A percentile compares a stretch with the other conserved stretches of the same genome.
Conservation (phyloP, 2,797 vertebrate species). For the Leptoclinus maculatus region DNA sequence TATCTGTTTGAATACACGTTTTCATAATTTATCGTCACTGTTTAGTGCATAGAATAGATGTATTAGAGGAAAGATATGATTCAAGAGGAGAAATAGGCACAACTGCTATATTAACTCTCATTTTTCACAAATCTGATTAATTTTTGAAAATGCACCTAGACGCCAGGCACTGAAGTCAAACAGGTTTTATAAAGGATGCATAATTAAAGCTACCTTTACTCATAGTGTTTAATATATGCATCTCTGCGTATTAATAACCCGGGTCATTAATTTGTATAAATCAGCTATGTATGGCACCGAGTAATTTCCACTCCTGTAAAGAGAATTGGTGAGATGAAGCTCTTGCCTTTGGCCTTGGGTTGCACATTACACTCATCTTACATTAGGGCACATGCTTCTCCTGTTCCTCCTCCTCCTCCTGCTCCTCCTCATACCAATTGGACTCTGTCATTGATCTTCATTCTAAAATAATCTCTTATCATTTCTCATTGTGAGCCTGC, state of each 20-base stretch:
- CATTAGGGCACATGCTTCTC: constrained; percentile 66
- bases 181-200: constrained; percentile 83
- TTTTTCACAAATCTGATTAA: constrained; percentile 67
- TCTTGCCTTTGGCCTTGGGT: constrained; percentile 81
- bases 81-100: constrained; percentile 31
- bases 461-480: constrained; percentile 86
- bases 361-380: constrained; percentile 77
- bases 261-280: constrained; percentile 83
- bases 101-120: constrained; percentile 46
- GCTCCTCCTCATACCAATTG: constrained; percentile 73
- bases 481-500: constrained; percentile 81
- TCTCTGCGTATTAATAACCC: constrained; percentile 82
- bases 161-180: constrained; percentile 71
- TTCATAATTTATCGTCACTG: constrained; percentile 26
- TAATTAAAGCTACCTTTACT: constrained; percentile 86
- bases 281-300: constrained; percentile 78
- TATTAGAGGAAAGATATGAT: constrained; percentile 41
- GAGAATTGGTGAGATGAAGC: constrained; percentile 79
- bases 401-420: constrained; percentile 57
- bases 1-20: constrained; percentile 29
- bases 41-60: constrained; percentile 23
- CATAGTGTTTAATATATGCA: constrained; percentile 84
- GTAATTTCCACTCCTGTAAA: constrained; percentile 81
- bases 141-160: constrained; percentile 64
- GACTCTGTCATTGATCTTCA: constrained; percentile 84